These are phyloP conservation scores for Toxotes chatareus DNA, from an alignment of 2,113 vertebrate species.

Conservation along the genomic window DNA sequence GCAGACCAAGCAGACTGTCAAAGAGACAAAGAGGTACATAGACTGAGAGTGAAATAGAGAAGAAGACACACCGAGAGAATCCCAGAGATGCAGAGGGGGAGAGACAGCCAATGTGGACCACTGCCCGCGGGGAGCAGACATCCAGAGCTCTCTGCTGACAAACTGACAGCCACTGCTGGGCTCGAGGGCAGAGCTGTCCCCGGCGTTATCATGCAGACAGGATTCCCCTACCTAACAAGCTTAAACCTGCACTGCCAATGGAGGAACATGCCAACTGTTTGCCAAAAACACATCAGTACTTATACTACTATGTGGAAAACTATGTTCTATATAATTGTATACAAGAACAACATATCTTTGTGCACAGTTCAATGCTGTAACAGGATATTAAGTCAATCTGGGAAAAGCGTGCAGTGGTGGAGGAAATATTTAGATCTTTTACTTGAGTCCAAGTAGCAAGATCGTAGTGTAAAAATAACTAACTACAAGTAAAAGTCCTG, in stretches of 20 bases:
- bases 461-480: no score
- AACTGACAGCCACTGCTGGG: constrained; percentile 46
- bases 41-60: constrained; percentile 42
- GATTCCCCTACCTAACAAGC: constrained; percentile 32
- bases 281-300: background rate
- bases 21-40: constrained; percentile 32
- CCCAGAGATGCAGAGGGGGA: constrained; percentile 11
- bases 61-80: constrained; percentile 14
- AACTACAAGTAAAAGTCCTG: no score
- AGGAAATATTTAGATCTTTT: no score
- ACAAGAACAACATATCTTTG: background rate
- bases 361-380: background rate
- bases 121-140: constrained; percentile 34
- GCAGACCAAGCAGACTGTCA: constrained; percentile 29
- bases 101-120: constrained; percentile 45
- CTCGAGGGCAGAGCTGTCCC: constrained; percentile 16
- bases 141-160: constrained; percentile 52
- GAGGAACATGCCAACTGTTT: background rate
- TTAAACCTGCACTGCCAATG: constrained; percentile 15
- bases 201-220: constrained; percentile 50
- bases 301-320: background rate
- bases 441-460: no score
- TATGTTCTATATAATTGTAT: background rate
- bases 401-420: background rate
- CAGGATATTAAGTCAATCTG: background rate